Percentiles rank a stretch among this genome's conserved stretches.
These are phyloP conservation scores for Lampris incognitus DNA, from an alignment of 2,113 vertebrate species.

Conservation along the genomic window DNA sequence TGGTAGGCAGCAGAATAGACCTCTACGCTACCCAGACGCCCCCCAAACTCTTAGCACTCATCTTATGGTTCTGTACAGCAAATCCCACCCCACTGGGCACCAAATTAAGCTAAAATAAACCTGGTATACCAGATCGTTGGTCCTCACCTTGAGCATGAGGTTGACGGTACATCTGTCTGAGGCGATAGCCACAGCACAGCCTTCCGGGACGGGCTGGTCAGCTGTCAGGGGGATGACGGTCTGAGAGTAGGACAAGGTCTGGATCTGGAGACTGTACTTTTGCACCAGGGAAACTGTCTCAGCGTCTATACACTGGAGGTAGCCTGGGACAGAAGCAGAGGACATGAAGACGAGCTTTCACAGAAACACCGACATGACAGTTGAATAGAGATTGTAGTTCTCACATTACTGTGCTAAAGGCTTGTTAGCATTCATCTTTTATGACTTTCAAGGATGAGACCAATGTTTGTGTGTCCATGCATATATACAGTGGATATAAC, in stretches of 20 bases:
- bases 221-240: constrained; percentile 74
- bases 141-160: constrained; percentile 88
- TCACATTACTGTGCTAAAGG: too few relatives aligned
- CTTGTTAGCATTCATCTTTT: too few relatives aligned
- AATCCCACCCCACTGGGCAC: neutral
- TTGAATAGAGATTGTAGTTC: neutral
- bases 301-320: constrained; percentile 86
- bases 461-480: too few relatives aligned
- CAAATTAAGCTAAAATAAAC: too few relatives aligned
- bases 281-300: constrained; percentile 77
- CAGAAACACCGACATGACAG: neutral
- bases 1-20: too few relatives aligned
- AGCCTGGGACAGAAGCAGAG: constrained; percentile 77
- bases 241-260: constrained; percentile 87
- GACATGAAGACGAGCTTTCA: constrained; percentile 2
- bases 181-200: constrained; percentile 90
- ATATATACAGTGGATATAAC: too few relatives aligned
- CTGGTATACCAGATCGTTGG: neutral
- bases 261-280: constrained; percentile 83
- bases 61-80: neutral
- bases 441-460: too few relatives aligned
- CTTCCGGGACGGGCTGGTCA: constrained; percentile 78
- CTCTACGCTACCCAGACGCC: too few relatives aligned
- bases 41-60: too few relatives aligned
- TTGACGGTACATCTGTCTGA: constrained; percentile 91